A percentile compares a stretch with the other conserved stretches of the same genome.
Evolutionary conservation across 2,797 vertebrate species (phyloP).

Genomic region (Brotula barbata): DNA sequence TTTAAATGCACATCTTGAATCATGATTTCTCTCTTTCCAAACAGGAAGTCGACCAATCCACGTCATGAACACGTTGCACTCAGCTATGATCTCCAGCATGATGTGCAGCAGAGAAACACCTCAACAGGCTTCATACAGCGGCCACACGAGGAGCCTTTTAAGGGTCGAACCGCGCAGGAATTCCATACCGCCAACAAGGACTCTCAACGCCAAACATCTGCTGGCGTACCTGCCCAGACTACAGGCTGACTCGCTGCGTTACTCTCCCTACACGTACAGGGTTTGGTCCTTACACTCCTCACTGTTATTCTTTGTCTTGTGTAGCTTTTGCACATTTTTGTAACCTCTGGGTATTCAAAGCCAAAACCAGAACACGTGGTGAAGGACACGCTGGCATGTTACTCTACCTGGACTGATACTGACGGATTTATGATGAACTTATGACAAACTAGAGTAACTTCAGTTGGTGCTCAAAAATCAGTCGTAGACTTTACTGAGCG

Average conservation of each 20-base stretch:
- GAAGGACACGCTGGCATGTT: too few relatives aligned
- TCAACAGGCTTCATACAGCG: conserved; percentile 23
- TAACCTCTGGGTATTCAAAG: too few relatives aligned
- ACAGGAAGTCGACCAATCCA: conserved; percentile 7
- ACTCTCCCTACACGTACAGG: conserved; percentile 71
- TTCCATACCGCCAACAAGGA: conserved; percentile 71
- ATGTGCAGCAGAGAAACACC: conserved; percentile 59
- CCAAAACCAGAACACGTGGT: too few relatives aligned
- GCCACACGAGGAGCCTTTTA: conserved; percentile 39
- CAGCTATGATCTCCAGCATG: conserved; percentile 39
- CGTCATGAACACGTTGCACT: conserved; percentile 2
- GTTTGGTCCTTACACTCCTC: conserved; percentile 35
- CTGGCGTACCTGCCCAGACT: conserved; percentile 78
- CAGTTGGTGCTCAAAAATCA: too few relatives aligned
- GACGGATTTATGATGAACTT: too few relatives aligned
- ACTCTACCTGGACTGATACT: too few relatives aligned
- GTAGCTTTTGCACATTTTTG: too few relatives aligned
- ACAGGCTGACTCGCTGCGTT: conserved; percentile 48
- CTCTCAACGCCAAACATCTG: conserved; percentile 76
- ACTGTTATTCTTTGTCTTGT: background rate
- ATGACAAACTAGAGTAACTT: too few relatives aligned
- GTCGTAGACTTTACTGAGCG: too few relatives aligned
- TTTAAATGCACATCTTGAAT: too few relatives aligned
- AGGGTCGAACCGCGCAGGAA: conserved; percentile 68
- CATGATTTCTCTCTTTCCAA: background rate